A percentile compares a stretch with the other conserved stretches of the same genome.
phyloP scores from a whole-genome alignment of 2,888 invertebrate genomes.

The Microplitis deprimator region DNA sequence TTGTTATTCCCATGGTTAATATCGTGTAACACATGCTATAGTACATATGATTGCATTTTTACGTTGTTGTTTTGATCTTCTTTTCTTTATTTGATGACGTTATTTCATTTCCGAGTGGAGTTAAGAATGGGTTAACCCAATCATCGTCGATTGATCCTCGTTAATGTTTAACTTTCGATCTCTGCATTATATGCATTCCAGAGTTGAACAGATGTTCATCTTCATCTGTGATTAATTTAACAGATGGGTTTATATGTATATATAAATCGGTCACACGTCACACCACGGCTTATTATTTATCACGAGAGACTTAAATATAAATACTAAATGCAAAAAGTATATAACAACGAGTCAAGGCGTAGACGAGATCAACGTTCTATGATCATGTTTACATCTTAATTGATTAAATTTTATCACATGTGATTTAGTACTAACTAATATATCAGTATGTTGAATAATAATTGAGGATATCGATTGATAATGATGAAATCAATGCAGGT shows the following conservation, averaged over 20 bases:
- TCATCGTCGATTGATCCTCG: slow-evolving; percentile 64
- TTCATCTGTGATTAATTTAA: slow-evolving; percentile 64
- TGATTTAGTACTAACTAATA: neutral
- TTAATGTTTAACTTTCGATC: slow-evolving; percentile 61
- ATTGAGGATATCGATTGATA: slow-evolving; percentile 1
- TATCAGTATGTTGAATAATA: too few species aligned
- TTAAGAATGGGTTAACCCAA: slow-evolving; percentile 57
- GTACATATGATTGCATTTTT: neutral
- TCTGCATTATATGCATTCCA: slow-evolving; percentile 62
- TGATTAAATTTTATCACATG: neutral
- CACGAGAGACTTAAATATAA: too few species aligned
- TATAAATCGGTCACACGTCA: slow-evolving; percentile 53
- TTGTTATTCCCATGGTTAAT: too few species aligned
- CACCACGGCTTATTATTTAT: neutral
- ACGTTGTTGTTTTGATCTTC: neutral
- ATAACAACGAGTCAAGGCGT: neutral
- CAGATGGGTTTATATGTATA: slow-evolving; percentile 55
- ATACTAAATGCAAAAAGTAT: too few species aligned
- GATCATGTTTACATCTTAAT: neutral
- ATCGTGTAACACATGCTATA: neutral
- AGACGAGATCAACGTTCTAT: slow-evolving; percentile 31
- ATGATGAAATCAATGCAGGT: neutral
- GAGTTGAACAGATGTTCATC: slow-evolving; percentile 39
- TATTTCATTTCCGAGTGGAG: neutral
- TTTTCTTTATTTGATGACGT: neutral